phyloP scores from a whole-genome alignment of 2,113 vertebrate genomes.

The Caranx melampygus region DNA sequence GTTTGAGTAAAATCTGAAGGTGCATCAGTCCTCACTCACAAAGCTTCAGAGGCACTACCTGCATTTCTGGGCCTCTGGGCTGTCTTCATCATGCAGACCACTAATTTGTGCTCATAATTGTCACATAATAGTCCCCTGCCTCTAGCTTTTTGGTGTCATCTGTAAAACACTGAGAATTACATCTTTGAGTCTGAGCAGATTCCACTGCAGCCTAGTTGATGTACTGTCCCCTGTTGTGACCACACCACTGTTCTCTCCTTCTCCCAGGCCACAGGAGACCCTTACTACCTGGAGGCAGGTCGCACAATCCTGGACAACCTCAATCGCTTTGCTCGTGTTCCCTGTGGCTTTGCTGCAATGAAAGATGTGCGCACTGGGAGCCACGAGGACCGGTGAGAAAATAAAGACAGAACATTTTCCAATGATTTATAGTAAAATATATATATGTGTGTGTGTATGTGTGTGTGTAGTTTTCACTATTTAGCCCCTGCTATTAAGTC shows the following conservation, averaged over 20 bases:
- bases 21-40: background rate
- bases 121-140: conserved; percentile 1
- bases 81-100: background rate
- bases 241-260: background rate
- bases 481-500: background rate
- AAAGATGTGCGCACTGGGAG: conserved; percentile 98
- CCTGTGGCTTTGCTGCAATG: conserved; percentile 98
- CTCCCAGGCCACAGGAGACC: conserved; percentile 93
- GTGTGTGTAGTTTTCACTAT: too few relatives aligned
- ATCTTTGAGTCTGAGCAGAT: background rate
- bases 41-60: background rate
- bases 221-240: conserved; percentile 11
- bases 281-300: conserved; percentile 97
- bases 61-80: background rate
- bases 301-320: conserved; percentile 98
- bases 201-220: background rate
- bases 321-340: conserved; percentile 96
- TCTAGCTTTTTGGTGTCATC: background rate
- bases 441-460: too few relatives aligned
- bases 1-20: background rate
- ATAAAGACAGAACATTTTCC: background rate
- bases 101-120: background rate
- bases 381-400: conserved; percentile 95
- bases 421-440: background rate
- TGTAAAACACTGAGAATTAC: conserved; percentile 2